A percentile compares a stretch with the other conserved stretches of the same genome.
Conservation (phyloP, 2,113 vertebrate species). For the Conger conger region DNA sequence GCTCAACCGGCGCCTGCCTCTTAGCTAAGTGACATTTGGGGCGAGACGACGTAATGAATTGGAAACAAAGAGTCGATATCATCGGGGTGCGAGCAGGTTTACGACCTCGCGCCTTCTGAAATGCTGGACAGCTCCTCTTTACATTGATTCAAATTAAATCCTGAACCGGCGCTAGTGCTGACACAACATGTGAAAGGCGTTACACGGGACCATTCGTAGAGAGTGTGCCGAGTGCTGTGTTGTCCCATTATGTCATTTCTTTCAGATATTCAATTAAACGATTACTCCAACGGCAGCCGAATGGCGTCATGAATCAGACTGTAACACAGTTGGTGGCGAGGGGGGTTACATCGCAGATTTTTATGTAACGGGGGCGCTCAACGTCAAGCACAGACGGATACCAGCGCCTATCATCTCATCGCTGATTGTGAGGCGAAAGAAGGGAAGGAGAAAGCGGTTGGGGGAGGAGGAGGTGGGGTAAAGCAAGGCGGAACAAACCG, state of each 20-base stretch:
- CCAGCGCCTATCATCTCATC: not conserved
- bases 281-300: not conserved
- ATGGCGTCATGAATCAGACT: not conserved
- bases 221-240: not conserved
- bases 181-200: not conserved
- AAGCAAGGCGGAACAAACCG: constrained; percentile 76
- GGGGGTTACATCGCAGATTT: not conserved
- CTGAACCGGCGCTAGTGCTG: not conserved
- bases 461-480: constrained; percentile 24
- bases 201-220: not conserved
- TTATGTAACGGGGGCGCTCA: not conserved
- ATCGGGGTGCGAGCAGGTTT: not conserved
- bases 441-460: constrained; percentile 36
- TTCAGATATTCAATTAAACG: not conserved
- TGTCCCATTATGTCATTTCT: not conserved
- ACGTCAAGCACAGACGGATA: constrained; percentile 7
- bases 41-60: constrained; percentile 8
- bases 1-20: not conserved
- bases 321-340: not conserved
- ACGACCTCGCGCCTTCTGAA: constrained; percentile 1
- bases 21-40: constrained; percentile 3
- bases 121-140: constrained; percentile 24
- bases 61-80: constrained; percentile 12
- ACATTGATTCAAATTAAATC: not conserved
- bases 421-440: constrained; percentile 36